phyloP scores from a whole-genome alignment of 2,113 vertebrate species.

The Proterorhinus semilunaris region DNA sequence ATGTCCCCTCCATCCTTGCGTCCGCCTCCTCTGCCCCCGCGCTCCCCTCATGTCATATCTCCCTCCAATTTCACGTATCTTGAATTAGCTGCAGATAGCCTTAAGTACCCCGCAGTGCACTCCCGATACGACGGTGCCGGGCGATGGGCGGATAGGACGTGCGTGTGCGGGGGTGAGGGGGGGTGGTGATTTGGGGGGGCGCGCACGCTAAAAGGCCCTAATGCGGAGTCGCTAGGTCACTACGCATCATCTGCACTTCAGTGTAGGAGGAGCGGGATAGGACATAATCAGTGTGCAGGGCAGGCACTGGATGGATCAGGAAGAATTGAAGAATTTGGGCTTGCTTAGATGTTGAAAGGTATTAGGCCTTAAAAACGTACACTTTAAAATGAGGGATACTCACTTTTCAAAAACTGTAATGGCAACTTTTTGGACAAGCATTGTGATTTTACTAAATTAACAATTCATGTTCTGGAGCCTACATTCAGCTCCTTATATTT shows the following conservation, averaged over 20 bases:
- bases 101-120: conserved; percentile 70
- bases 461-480: neutral
- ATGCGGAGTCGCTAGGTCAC: conserved; percentile 20
- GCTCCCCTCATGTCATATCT: conserved; percentile 64
- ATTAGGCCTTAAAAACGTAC: neutral
- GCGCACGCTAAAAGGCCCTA: conserved; percentile 33
- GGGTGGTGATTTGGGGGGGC: conserved; percentile 49
- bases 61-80: conserved; percentile 77
- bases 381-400: neutral
- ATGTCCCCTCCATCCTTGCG: conserved; percentile 45
- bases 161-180: conserved; percentile 20
- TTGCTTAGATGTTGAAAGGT: neutral
- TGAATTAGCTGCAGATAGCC: conserved; percentile 74
- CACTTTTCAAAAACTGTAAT: no score
- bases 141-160: conserved; percentile 64
- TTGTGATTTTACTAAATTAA: neutral
- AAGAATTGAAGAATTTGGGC: neutral
- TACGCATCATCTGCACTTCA: neutral
- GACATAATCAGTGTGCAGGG: neutral
- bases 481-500: no score
- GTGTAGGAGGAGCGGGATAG: neutral
- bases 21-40: conserved; percentile 19
- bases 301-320: neutral
- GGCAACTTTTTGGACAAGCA: neutral
- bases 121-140: conserved; percentile 63